These are phyloP conservation scores for Helicoverpa armigera DNA, from an alignment of 1,140 invertebrate genomes.

Conservation along the genomic window DNA sequence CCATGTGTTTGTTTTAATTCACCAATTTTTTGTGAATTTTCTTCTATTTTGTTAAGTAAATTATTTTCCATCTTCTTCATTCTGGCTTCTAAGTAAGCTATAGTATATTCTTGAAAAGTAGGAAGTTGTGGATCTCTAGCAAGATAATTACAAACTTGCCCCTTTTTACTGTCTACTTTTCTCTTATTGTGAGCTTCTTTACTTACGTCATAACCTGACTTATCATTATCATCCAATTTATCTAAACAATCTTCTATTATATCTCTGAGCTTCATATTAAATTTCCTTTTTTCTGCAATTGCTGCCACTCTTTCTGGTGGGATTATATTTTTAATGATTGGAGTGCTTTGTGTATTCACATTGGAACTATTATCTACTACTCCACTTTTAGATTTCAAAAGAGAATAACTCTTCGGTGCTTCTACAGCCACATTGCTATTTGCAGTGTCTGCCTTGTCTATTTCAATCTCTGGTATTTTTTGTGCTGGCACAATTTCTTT, in stretches of 20 bases:
- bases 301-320: constrained; percentile 72
- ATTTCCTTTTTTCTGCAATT: constrained; percentile 78
- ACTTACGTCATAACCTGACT: constrained; percentile 32
- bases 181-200: constrained; percentile 32
- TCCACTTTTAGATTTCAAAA: neutral
- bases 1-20: constrained; percentile 66
- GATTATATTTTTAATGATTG: constrained; percentile 66
- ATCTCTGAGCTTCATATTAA: constrained; percentile 80
- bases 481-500: neutral
- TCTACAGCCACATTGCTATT: neutral
- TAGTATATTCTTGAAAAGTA: constrained; percentile 62
- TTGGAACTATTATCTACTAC: neutral
- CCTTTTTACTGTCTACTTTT: constrained; percentile 41
- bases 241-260: constrained; percentile 72
- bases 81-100: constrained; percentile 73
- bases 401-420: neutral
- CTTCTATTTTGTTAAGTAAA: constrained; percentile 75
- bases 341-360: constrained; percentile 13
- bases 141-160: constrained; percentile 46
- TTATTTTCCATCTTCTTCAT: constrained; percentile 75
- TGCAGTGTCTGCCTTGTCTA: neutral
- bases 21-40: constrained; percentile 73
- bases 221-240: constrained; percentile 58
- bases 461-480: neutral
- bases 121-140: constrained; percentile 56